Conservation (phyloP, 2,888 invertebrate genomes). For the Panopea generosa region DNA sequence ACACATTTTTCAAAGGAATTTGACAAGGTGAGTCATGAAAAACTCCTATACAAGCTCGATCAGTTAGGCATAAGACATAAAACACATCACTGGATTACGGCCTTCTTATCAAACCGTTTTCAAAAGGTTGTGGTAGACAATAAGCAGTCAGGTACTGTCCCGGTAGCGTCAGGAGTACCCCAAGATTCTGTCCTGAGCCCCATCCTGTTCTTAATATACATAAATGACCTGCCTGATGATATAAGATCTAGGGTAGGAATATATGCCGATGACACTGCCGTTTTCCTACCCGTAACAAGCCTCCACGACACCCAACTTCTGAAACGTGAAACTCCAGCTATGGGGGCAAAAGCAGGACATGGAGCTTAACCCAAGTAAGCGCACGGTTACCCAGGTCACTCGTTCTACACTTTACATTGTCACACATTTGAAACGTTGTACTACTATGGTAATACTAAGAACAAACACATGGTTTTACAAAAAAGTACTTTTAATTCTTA, state of each 20-base stretch:
- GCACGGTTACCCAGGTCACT: background rate
- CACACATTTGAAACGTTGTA: too few relatives aligned
- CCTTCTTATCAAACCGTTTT: background rate
- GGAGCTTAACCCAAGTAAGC: constrained; percentile 2
- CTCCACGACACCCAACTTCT: background rate
- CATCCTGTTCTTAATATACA: background rate
- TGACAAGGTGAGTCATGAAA: constrained; percentile 4
- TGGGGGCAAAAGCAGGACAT: constrained; percentile 1
- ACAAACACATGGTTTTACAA: too few relatives aligned
- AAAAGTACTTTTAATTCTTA: too few relatives aligned
- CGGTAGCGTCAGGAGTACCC: background rate
- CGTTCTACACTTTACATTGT: too few relatives aligned
- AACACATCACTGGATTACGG: background rate
- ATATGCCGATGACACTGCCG: background rate
- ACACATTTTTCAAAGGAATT: background rate
- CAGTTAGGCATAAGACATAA: background rate
- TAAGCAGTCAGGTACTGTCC: background rate
- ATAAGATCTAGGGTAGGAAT: background rate
- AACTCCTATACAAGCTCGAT: constrained; percentile 1
- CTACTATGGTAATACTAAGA: too few relatives aligned
- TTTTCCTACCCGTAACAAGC: background rate
- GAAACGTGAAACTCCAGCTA: background rate
- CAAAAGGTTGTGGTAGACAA: background rate
- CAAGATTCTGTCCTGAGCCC: background rate
- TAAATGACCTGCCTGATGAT: background rate